Evolutionary conservation across 2,888 invertebrate genomes (phyloP).

Genomic region (Athalia circularis): DNA sequence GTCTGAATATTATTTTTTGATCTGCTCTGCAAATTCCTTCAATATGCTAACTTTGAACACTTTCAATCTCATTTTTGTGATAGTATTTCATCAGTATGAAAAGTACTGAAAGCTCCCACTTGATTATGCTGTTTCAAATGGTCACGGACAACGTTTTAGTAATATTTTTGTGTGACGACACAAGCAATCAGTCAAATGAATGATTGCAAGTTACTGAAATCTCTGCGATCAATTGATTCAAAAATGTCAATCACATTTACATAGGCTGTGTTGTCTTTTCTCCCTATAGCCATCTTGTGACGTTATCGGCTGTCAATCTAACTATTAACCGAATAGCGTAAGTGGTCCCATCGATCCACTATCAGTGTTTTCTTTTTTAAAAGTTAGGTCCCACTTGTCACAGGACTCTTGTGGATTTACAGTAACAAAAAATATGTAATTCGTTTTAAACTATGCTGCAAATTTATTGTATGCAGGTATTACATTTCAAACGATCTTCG

Average conservation of each 20-base stretch:
- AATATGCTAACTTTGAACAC: constrained; percentile 15
- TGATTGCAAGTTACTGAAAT: constrained; percentile 17
- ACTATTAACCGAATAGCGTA: constrained; percentile 95
- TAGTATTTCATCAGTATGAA: neutral
- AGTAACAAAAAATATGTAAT: constrained; percentile 49
- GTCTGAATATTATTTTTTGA: neutral
- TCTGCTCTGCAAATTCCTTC: neutral
- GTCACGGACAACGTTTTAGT: neutral
- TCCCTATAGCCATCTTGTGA: constrained; percentile 91
- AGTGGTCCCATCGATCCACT: constrained; percentile 78
- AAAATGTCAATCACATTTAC: constrained; percentile 60
- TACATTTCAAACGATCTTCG: neutral
- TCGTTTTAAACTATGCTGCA: neutral
- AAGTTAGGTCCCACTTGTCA: constrained; percentile 46
- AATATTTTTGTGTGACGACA: neutral
- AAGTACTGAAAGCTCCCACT: neutral
- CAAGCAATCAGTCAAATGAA: constrained; percentile 5
- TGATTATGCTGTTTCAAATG: constrained; percentile 8
- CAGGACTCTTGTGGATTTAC: constrained; percentile 62
- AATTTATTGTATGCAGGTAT: neutral
- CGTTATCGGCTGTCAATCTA: constrained; percentile 93
- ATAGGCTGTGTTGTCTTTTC: constrained; percentile 71
- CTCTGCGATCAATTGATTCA: constrained; percentile 1
- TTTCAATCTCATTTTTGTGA: neutral
- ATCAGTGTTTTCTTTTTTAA: constrained; percentile 66